A percentile compares a stretch with the other conserved stretches of the same genome.
phyloP scores from a whole-genome alignment of 1,140 invertebrate genomes.

The Drosophila carrolli region DNA sequence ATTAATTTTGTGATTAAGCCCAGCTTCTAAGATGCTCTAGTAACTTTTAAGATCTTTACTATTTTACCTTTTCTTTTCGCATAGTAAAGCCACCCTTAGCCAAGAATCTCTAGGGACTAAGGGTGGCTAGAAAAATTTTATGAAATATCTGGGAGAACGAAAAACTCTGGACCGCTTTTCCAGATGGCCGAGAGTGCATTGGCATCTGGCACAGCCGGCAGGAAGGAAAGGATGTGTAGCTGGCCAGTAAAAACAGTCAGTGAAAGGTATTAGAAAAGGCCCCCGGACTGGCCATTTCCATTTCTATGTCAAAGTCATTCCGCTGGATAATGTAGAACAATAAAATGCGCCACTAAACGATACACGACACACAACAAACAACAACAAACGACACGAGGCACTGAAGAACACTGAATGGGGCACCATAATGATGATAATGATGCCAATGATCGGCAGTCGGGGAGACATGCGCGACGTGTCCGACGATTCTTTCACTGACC shows the following conservation, averaged over 20 bases:
- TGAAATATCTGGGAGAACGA: not conserved
- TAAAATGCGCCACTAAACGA: slow-evolving; percentile 57
- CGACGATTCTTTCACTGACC: slow-evolving; percentile 45
- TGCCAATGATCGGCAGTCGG: slow-evolving; percentile 32
- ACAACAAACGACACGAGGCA: slow-evolving; percentile 10
- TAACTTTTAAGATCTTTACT: too few relatives aligned
- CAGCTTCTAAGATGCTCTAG: not conserved
- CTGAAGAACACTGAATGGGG: slow-evolving; percentile 3
- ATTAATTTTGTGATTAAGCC: too few relatives aligned
- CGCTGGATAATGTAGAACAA: slow-evolving; percentile 74
- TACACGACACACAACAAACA: slow-evolving; percentile 47
- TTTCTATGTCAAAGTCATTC: slow-evolving; percentile 81
- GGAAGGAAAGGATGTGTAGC: not conserved
- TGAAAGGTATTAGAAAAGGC: slow-evolving; percentile 52
- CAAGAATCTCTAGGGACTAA: not conserved
- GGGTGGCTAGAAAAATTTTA: slow-evolving; percentile 9
- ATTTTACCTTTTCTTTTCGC: not conserved
- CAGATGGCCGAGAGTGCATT: slow-evolving; percentile 23
- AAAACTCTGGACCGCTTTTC: slow-evolving; percentile 4
- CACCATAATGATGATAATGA: slow-evolving; percentile 31
- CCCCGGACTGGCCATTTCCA: slow-evolving; percentile 35
- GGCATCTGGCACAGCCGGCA: slow-evolving; percentile 34
- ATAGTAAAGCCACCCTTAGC: slow-evolving; percentile 3
- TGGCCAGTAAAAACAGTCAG: slow-evolving; percentile 23
- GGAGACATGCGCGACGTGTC: slow-evolving; percentile 32